Evolutionary conservation across 2,113 vertebrate species (phyloP).

Genomic region (Cyanoramphus novaezelandiae): DNA sequence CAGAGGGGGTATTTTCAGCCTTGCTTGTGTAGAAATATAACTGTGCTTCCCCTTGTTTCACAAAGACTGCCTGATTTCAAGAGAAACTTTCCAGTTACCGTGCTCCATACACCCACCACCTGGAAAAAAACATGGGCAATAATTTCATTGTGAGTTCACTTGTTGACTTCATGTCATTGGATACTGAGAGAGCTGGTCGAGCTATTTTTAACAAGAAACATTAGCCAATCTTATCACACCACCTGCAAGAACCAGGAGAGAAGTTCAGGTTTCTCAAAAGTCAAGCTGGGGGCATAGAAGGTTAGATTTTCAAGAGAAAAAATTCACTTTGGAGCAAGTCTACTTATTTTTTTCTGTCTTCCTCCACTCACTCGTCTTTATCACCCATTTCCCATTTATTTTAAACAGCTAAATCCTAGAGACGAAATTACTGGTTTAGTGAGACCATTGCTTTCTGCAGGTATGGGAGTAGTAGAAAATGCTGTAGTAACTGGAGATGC

Average conservation of each 20-base stretch:
- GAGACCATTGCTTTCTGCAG: not conserved
- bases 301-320: not conserved
- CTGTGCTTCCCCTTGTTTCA: not conserved
- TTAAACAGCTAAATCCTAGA: not conserved
- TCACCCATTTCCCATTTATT: not conserved
- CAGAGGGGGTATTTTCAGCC: not conserved
- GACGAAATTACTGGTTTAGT: not conserved
- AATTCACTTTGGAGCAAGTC: not conserved
- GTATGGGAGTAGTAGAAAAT: not conserved
- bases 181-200: not conserved
- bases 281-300: not conserved
- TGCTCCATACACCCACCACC: fast-evolving
- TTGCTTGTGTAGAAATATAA: not conserved
- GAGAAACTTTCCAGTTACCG: not conserved
- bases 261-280: not conserved
- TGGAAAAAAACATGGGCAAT: not conserved
- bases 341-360: not conserved
- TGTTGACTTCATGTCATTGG: not conserved
- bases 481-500: not conserved
- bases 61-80: not conserved
- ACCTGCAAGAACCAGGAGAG: not conserved
- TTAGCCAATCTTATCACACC: constrained; percentile 21
- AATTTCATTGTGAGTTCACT: not conserved
- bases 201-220: constrained; percentile 37
- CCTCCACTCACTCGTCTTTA: fast-evolving